Base-by-base conservation (phyloP, 1,140 invertebrate genomes). In the Cherax quadricarinatus region DNA sequence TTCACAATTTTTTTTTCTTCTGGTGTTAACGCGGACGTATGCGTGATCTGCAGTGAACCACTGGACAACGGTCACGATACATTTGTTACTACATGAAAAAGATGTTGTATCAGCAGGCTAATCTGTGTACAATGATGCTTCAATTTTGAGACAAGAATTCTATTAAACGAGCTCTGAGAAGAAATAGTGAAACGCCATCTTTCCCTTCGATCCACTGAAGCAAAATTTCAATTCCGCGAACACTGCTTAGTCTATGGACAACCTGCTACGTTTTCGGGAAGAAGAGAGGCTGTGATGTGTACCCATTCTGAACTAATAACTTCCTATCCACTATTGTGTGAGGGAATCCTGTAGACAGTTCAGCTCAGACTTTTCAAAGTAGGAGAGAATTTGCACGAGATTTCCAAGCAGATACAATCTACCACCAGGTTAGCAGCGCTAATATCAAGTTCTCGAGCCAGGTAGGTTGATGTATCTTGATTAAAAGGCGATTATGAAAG, bases 251-350 rank as follows among this genome's bases (percentile, higher is more conserved):
- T 51, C 30, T 83, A 6, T 83, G 51, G 81, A 49, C 78, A 83
- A 16, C 51, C 41, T 83, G 81, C 41, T 83, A 83, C 2, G 51
- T 57, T 49, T 51, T 49, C 41, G 5, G 81, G 6, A 57, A 83
- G 41, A 57, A 83, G 51, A 83, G 81, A 83, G 1, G 4, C 1
- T 51, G 12, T 49, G 51, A 51, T 51, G 85, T 86, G 30, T 86
- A 1, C 70, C 3, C 53, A 86, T 18, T 49, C 62, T 78, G 86
- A 49, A 78, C 86, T n/a, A 18, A 14, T 78, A 70, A 88, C 41
- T 75, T 88, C 49, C 86, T 78, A 66, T 18, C 49, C 9, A 88
- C 86, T 49, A 24, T 88, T 73, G 57, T 86, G 41, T 86, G 66
- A 53, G 5, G 4, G 9, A 75, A 86, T 30, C 53, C 3, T 66